Percentiles rank a stretch among this genome's conserved stretches.
Conservation (phyloP, 2,113 vertebrate genomes). For the Microtus ochrogaster region DNA sequence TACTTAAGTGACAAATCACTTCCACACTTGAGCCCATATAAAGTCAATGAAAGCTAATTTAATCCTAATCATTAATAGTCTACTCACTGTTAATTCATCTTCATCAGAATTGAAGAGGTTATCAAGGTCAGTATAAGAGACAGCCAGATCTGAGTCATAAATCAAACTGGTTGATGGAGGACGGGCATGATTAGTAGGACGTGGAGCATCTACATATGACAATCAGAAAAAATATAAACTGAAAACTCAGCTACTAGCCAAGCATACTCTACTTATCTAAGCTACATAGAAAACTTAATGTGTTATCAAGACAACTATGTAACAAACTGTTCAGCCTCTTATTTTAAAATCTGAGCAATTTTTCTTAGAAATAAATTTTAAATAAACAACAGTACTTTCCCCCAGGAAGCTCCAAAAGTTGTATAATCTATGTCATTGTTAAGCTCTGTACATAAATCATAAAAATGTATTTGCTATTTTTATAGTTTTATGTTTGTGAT, state of each 20-base stretch:
- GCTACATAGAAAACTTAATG: conserved; percentile 8
- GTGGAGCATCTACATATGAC: conserved; percentile 90
- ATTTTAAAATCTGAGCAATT: not conserved
- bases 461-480: conserved; percentile 20
- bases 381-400: not conserved
- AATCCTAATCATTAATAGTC: conserved; percentile 28
- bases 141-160: conserved; percentile 95
- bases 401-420: conserved; percentile 13
- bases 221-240: conserved; percentile 53
- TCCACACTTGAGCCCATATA: not conserved
- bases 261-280: conserved; percentile 43
- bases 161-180: conserved; percentile 96
- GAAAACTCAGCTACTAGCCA: conserved; percentile 57
- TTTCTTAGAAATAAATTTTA: conserved; percentile 44
- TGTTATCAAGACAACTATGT: not conserved
- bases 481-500: no score
- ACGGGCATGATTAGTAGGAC: conserved; percentile 91
- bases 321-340: not conserved
- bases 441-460: not conserved
- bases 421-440: not conserved
- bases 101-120: conserved; percentile 99
- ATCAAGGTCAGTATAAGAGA: conserved; percentile 98
- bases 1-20: conserved; percentile 45
- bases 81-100: conserved; percentile 96
- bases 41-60: conserved; percentile 58